These are phyloP conservation scores for Hoplodrina ambigua DNA, from an alignment of 2,888 invertebrate genomes.

Conservation along the genomic window DNA sequence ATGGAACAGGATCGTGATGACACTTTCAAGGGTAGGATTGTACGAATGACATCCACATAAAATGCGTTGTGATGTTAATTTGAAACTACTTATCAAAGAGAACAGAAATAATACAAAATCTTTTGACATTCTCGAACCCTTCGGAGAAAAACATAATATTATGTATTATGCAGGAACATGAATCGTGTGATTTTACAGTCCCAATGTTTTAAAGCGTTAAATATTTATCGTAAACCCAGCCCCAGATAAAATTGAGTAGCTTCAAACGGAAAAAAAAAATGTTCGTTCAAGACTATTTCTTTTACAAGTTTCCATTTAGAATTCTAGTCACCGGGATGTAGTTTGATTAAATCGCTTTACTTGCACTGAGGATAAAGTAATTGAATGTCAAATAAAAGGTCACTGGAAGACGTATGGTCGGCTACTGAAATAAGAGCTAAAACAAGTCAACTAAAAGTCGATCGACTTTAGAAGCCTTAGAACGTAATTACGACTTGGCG, in stretches of 20 bases:
- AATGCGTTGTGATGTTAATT: conserved; percentile 54
- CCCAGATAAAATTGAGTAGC: conserved; percentile 39
- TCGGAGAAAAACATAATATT: conserved; percentile 24
- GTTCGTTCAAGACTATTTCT: conserved; percentile 41
- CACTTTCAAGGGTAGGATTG: conserved; percentile 63
- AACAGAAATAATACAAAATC: conserved; percentile 38
- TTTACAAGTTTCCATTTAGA: conserved; percentile 43
- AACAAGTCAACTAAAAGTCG: conserved; percentile 49
- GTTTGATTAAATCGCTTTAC: conserved; percentile 58
- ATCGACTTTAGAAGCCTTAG: conserved; percentile 54
- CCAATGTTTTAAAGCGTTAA: conserved; percentile 50
- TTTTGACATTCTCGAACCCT: conserved; percentile 6
- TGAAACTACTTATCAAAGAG: conserved; percentile 13
- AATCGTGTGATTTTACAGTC: conserved; percentile 49
- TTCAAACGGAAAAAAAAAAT: conserved; percentile 37
- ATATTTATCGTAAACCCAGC: conserved; percentile 40
- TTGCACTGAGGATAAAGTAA: conserved; percentile 53
- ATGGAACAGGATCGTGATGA: conserved; percentile 56
- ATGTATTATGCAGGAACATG: conserved; percentile 56
- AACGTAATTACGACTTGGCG: conserved; percentile 56
- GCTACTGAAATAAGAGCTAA: conserved; percentile 51
- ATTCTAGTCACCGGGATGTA: conserved; percentile 39
- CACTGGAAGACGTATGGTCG: conserved; percentile 46
- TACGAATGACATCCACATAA: conserved; percentile 49
- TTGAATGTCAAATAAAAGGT: conserved; percentile 59